phyloP scores from a whole-genome alignment of 92 coral and sea anemone genomes.

The Phenganax stokvisi region DNA sequence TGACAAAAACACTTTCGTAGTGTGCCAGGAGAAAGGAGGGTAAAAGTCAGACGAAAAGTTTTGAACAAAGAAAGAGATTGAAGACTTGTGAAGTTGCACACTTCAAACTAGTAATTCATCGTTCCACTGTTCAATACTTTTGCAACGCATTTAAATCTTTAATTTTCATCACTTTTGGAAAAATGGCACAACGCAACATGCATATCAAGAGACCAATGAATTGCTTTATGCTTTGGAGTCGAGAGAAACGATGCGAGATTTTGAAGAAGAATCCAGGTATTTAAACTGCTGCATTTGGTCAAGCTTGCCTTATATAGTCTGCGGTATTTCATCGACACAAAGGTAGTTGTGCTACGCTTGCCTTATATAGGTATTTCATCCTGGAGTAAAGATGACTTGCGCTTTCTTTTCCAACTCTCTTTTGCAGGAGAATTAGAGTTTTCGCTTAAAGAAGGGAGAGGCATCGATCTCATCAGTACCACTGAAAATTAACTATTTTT shows the following conservation, averaged over 20 bases:
- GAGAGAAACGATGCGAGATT: slow-evolving; percentile 72
- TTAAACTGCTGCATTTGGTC: slow-evolving; percentile 29
- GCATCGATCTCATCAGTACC: too few relatives aligned
- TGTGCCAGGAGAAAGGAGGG: neutral
- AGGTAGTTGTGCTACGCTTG: neutral
- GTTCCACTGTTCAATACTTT: neutral
- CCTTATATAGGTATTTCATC: too few relatives aligned
- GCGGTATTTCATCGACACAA: neutral
- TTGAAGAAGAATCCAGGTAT: slow-evolving; percentile 74
- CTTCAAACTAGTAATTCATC: neutral
- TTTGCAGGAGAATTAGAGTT: too few relatives aligned
- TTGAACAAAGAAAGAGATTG: too few relatives aligned
- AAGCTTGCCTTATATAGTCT: neutral
- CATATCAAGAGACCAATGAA: slow-evolving; percentile 83
- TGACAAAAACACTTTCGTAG: slow-evolving; percentile 14
- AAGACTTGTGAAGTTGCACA: neutral
- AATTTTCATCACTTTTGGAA: neutral
- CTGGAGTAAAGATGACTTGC: too few relatives aligned
- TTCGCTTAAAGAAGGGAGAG: too few relatives aligned
- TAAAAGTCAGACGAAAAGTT: neutral
- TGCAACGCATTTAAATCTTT: neutral
- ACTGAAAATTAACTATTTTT: too few relatives aligned
- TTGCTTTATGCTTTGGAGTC: slow-evolving; percentile 88
- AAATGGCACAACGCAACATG: slow-evolving; percentile 22
- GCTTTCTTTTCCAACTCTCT: too few relatives aligned